These are phyloP conservation scores for Lamellibrachia columna DNA, from an alignment of 2,888 invertebrate species.

Conservation along the genomic window DNA sequence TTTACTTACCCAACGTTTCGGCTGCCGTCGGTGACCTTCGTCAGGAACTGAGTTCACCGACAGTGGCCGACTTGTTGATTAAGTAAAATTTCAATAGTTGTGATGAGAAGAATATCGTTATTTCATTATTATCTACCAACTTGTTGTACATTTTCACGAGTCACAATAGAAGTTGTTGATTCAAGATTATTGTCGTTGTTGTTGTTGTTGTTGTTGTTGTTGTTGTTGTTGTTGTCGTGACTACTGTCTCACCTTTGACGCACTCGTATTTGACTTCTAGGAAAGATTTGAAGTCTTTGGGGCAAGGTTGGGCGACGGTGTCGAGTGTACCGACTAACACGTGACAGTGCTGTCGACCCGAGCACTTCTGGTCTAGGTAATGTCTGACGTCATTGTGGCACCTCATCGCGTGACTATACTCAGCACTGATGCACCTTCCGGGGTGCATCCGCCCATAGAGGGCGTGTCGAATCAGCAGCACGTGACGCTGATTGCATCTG, in stretches of 20 bases:
- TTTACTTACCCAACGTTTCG: no score
- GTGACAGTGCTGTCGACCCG: constrained; percentile 36
- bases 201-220: no score
- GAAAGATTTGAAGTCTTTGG: constrained; percentile 43
- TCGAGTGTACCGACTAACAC: constrained; percentile 41
- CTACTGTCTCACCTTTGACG: constrained; percentile 32
- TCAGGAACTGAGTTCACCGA: no score
- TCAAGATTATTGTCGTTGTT: no score
- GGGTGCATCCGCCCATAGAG: constrained; percentile 41
- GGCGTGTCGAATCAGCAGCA: constrained; percentile 38
- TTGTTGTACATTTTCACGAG: no score
- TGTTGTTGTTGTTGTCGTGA: no score
- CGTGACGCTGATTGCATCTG: constrained; percentile 32
- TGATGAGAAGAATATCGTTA: no score
- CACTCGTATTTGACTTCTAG: constrained; percentile 42
- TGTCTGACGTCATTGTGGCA: constrained; percentile 41
- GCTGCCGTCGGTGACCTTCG: no score
- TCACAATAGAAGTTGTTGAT: no score
- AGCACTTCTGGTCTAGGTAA: constrained; percentile 35
- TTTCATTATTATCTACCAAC: no score
- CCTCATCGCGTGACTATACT: constrained; percentile 40
- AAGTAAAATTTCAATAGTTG: no score
- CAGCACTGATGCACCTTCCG: constrained; percentile 41
- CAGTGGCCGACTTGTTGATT: no score
- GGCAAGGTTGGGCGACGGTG: constrained; percentile 42